Evolutionary conservation across 2,888 invertebrate genomes (phyloP), one percentile per base, ranked within the genome.

Genomic region (Diplolepis rosae): DNA sequence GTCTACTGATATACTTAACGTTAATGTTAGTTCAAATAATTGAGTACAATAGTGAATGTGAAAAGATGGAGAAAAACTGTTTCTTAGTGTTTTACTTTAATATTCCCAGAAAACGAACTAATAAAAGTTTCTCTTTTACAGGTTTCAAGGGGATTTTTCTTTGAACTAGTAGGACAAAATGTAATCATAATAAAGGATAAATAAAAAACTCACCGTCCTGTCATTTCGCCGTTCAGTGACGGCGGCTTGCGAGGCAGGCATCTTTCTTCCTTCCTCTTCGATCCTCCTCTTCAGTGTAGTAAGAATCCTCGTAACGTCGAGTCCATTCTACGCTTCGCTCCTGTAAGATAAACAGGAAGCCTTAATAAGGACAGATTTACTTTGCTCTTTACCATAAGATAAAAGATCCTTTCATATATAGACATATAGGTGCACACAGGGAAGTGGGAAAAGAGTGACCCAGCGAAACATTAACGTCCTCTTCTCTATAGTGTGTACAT

Each of bases 171-270:
- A n/a, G n/a, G n/a, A n/a, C n/a, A n/a, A n/a, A n/a, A n/a, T n/a
- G n/a, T 18, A 48, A 18, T 5, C 1, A 48, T 22, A 6, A 1
- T 48, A 48, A 30, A 54, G 30, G 9, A 1, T 22, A 39, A 4
- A 18, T 2, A 39, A 61, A 61, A 48, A 73, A 80, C 85, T 79
- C 68, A 88, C 87, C 84, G 83, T 85, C 72, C 84, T 85, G 65
- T 88, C 88, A 79, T 82, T 87, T 81, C 85, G 84, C 82, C 86
- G 88, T 82, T 86, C 88, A 32, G 83, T 80, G 76, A 86, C 85
- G 84, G 87, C 85, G 70, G 84, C 71, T 77, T 88, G 88, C 79
- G 88, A 87, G 81, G 88, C 84, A 73, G 88, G 88, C 88, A 88
- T 88, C 77, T 75, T 78, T 74, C 67, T 80, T 74, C 71, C 72